Conservation (phyloP, 2,888 invertebrate species). For the Meiosimyza platycephala region DNA sequence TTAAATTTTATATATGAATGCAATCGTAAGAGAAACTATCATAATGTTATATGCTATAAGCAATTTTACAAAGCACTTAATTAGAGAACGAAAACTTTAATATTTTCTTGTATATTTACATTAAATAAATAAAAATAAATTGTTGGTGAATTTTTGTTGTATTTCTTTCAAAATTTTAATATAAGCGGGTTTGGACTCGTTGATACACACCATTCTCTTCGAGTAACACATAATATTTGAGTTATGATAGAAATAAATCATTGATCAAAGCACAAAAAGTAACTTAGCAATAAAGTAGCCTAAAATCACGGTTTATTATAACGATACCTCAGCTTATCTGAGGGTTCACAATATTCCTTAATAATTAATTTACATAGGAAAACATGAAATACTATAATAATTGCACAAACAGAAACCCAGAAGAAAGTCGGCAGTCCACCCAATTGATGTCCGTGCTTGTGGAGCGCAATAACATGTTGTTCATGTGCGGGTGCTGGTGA, state of each 20-base stretch:
- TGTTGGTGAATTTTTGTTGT: no score
- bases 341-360: conserved; percentile 86
- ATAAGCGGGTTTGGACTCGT: not conserved
- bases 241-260: not conserved
- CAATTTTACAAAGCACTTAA: no score
- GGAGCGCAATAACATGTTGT: conserved; percentile 88
- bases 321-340: conserved; percentile 76
- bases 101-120: conserved; percentile 31
- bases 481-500: conserved; percentile 85
- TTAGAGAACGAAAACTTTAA: not conserved
- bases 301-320: conserved; percentile 77
- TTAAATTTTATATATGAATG: no score
- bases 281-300: conserved; percentile 45
- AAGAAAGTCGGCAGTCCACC: conserved; percentile 92
- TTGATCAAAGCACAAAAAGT: not conserved
- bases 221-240: no score
- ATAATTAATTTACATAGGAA: conserved; percentile 92
- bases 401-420: conserved; percentile 89
- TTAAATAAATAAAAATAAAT: conserved; percentile 8
- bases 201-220: no score
- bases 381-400: conserved; percentile 91
- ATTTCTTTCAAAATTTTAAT: not conserved
- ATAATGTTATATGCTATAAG: no score
- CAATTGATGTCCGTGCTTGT: conserved; percentile 89
- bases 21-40: no score